phyloP scores from a whole-genome alignment of 37 sponge, comb jelly and placozoan genomes.

The Halichondria panicea region DNA sequence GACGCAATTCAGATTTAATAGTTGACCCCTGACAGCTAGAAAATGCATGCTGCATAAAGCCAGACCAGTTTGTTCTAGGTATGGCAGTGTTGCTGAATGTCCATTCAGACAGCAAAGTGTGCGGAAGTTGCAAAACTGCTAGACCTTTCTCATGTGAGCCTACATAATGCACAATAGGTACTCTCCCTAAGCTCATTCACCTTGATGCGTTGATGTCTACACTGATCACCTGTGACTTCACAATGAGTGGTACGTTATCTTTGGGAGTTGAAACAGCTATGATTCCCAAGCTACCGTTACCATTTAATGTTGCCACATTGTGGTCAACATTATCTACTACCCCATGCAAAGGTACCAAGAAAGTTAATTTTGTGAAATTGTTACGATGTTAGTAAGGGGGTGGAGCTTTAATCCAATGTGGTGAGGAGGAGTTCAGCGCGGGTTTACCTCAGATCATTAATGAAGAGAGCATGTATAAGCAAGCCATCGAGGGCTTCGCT shows the following conservation, averaged over 20 bases:
- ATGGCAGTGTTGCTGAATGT: not conserved
- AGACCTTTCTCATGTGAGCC: not conserved
- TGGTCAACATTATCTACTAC: too few relatives aligned
- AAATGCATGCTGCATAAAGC: conserved; percentile 27
- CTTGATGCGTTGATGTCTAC: conserved; percentile 12
- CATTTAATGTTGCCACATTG: too few relatives aligned
- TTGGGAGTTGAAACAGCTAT: conserved; percentile 37
- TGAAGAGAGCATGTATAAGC: too few relatives aligned
- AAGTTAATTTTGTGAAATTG: too few relatives aligned
- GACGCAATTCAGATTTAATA: conserved; percentile 24
- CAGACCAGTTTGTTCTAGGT: conserved; percentile 45
- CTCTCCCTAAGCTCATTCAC: conserved; percentile 21
- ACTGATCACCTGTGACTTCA: conserved; percentile 7
- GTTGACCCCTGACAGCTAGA: not conserved
- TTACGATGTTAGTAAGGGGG: too few relatives aligned
- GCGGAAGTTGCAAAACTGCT: conserved; percentile 14
- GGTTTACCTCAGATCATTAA: too few relatives aligned
- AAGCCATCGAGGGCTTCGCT: too few relatives aligned
- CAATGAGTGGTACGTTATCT: conserved; percentile 7
- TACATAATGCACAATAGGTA: conserved; percentile 24
- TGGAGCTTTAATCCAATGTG: too few relatives aligned
- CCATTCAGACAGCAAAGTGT: conserved; percentile 21
- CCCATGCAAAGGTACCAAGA: conserved; percentile 29
- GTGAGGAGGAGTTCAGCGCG: too few relatives aligned
- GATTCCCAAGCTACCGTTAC: conserved; percentile 40